Base-by-base conservation (phyloP, 2,888 invertebrate genomes). In the Oligia fasciuncula region DNA sequence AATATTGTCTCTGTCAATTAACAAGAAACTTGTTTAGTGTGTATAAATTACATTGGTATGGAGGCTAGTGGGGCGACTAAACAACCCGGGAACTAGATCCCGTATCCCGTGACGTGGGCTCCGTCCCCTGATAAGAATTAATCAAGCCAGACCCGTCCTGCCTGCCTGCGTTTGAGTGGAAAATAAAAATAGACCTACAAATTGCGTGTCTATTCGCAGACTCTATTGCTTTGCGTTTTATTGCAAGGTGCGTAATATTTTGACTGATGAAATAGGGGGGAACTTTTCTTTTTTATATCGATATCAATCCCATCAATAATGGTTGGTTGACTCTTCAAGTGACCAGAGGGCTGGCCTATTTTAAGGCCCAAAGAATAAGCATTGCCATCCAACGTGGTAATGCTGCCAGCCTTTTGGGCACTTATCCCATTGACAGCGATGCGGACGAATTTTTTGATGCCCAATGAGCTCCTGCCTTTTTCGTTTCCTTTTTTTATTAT, bases 61-160 rank as follows among this genome's bases (percentile, higher is more conserved):
- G 72, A 80, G 81, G 84, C 77, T 71, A 86, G 85, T 84, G 79
- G 83, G 84, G 83, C 81, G 83, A 83, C 77, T 76, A 83, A 74
- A 77, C 76, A 77, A 60, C 83, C 73, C 66, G 76, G 77, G 73
- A 83, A 83, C 83, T 66, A 74, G 73, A 82, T 80, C 68, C 78
- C 76, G 71, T 57, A 75, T 76, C 74, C 80, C 83, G 75, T 85
- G 78, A 79, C 76, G 84, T 85, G 69, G 78, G 67, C 73, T 29
- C 63, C 60, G 76, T 79, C 83, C 84, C 88, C 75, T 78, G 84
- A 86, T 84, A 84, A 83, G 84, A 87, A 88, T 88, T 88, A 87
- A 87, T 85, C 80, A 88, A 88, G 86, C 75, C 83, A 83, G 74
- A 76, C 83, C 76, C 76, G 76, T 77, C 76, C 77, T 69, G 71